A percentile compares a stretch with the other conserved stretches of the same genome.
phyloP scores from a whole-genome alignment of 1,140 invertebrate genomes.

The Coptotermes formosanus region DNA sequence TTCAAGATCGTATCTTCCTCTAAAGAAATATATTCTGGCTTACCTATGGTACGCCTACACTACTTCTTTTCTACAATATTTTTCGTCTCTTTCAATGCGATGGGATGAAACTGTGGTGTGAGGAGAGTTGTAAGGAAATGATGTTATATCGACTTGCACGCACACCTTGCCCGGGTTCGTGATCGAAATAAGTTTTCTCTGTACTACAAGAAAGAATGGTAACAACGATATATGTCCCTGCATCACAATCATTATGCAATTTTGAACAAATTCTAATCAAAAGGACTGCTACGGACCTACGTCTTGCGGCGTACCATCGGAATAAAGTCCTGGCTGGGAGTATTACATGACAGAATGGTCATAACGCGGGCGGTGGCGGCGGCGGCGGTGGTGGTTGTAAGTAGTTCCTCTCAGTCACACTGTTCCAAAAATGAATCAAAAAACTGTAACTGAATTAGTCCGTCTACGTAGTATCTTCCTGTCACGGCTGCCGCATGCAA shows the following conservation, averaged over 20 bases:
- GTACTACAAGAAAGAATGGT: not conserved
- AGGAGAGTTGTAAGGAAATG: not conserved
- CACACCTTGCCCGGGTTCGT: not conserved
- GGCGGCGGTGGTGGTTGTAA: no score
- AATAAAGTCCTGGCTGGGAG: no score
- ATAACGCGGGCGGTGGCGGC: no score
- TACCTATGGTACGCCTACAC: not conserved
- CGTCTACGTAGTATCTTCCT: no score
- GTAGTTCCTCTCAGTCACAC: no score
- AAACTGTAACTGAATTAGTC: no score
- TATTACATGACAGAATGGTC: no score
- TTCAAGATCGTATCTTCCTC: not conserved
- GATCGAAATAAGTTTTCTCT: not conserved
- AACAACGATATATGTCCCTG: not conserved
- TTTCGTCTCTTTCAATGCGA: not conserved
- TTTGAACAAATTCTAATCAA: not conserved
- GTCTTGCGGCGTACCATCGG: no score
- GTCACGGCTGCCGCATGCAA: no score
- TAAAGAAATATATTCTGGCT: not conserved
- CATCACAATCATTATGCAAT: not conserved
- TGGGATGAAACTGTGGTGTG: not conserved
- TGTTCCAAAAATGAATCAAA: no score
- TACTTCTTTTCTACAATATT: not conserved
- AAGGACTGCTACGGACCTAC: no score
- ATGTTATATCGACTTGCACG: constrained; percentile 1